Percentiles rank a stretch among this genome's conserved stretches.
phyloP scores from a whole-genome alignment of 2,797 vertebrate genomes.

The Rhincodon typus region DNA sequence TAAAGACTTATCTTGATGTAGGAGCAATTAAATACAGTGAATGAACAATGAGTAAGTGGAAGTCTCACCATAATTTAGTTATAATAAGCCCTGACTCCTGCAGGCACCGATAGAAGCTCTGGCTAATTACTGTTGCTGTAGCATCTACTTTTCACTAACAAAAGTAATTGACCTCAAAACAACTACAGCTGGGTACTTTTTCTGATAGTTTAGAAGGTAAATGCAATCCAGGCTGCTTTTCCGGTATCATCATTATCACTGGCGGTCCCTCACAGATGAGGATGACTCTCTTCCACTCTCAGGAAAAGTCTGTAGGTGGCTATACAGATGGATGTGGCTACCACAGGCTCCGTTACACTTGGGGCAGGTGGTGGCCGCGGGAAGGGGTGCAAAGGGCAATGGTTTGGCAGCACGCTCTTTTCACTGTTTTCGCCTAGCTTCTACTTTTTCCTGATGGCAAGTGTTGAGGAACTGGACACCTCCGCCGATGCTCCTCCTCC shows the following conservation, averaged over 20 bases:
- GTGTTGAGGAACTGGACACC: too few species aligned
- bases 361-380: too few species aligned
- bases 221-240: neutral
- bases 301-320: too few species aligned
- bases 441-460: too few species aligned
- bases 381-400: too few species aligned
- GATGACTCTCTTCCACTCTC: too few species aligned
- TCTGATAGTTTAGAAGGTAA: neutral
- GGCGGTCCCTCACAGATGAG: too few species aligned
- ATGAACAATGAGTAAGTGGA: neutral
- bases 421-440: too few species aligned
- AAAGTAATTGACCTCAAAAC: neutral
- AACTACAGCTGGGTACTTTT: neutral
- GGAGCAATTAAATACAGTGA: neutral
- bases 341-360: too few species aligned
- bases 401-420: too few species aligned
- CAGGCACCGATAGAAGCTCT: neutral
- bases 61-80: neutral
- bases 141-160: neutral
- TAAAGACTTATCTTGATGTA: neutral
- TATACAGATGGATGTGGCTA: too few species aligned
- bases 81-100: neutral
- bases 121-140: neutral
- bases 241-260: neutral
- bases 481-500: too few species aligned